Evolutionary conservation across 1,140 invertebrate genomes (phyloP).

Genomic region (Eueides isabella): DNA sequence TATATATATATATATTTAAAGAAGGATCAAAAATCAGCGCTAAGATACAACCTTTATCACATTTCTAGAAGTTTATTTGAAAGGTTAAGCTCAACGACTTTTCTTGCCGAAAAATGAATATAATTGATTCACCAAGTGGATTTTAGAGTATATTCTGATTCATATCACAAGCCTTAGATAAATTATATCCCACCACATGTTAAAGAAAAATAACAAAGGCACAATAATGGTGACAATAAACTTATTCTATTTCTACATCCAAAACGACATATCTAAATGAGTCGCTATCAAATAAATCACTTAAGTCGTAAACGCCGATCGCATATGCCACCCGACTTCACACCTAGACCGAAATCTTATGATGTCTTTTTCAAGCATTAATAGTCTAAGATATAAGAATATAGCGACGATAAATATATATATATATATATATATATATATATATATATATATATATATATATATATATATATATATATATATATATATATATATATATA

Average conservation of each 20-base stretch:
- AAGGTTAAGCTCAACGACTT: no score
- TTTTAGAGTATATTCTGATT: no score
- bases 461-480: no score
- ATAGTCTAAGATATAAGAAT: neutral
- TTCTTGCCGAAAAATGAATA: no score
- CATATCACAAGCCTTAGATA: neutral
- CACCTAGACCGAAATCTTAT: slow-evolving; percentile 59
- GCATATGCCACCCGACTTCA: slow-evolving; percentile 57
- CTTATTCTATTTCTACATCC: slow-evolving; percentile 18
- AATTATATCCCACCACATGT: neutral
- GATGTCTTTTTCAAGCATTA: slow-evolving; percentile 52
- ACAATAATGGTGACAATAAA: slow-evolving; percentile 35
- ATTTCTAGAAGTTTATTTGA: no score
- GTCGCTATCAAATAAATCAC: slow-evolving; percentile 52
- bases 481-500: no score
- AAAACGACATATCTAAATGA: slow-evolving; percentile 38
- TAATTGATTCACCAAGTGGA: no score
- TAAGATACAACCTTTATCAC: no score
- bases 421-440: no score
- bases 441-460: no score
- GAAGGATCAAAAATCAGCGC: no score
- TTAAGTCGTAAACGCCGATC: slow-evolving; percentile 54
- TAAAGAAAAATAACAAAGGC: slow-evolving; percentile 13
- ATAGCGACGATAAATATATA: neutral
- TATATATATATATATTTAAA: no score